phyloP scores from a whole-genome alignment of 2,113 vertebrate species.

The Megaceryle torquata region DNA sequence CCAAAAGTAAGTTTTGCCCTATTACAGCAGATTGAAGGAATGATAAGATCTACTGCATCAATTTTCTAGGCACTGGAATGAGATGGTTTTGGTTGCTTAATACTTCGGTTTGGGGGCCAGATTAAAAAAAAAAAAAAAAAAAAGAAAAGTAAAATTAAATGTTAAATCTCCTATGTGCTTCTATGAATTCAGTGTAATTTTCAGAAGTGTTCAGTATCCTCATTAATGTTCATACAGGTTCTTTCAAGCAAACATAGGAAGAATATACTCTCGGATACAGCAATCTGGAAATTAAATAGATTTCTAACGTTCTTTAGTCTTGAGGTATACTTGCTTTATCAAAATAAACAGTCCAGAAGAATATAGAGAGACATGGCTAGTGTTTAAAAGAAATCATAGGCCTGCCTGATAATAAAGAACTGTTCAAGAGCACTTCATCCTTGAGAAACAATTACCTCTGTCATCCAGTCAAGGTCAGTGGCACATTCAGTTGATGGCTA shows the following conservation, averaged over 20 bases:
- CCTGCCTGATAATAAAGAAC: background rate
- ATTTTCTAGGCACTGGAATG: background rate
- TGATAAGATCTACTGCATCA: background rate
- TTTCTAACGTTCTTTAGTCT: background rate
- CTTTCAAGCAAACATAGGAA: background rate
- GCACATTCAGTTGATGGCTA: background rate
- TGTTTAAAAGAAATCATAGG: background rate
- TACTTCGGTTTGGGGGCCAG: background rate
- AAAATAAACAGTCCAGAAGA: background rate
- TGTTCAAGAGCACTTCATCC: constrained; percentile 2
- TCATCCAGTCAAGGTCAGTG: constrained; percentile 29
- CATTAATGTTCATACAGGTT: background rate
- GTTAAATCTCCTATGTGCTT: background rate
- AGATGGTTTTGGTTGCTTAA: background rate
- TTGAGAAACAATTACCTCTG: background rate
- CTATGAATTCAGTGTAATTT: background rate
- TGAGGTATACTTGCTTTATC: background rate
- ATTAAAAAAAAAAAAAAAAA: background rate
- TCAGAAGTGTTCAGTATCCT: background rate
- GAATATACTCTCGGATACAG: background rate
- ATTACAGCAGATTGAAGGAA: background rate
- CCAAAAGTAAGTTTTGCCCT: background rate
- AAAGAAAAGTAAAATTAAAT: too few relatives aligned
- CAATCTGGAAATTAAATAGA: background rate
- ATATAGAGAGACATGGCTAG: background rate